These are phyloP conservation scores for Tineola bisselliella DNA, from an alignment of 2,888 invertebrate genomes.

Conservation along the genomic window DNA sequence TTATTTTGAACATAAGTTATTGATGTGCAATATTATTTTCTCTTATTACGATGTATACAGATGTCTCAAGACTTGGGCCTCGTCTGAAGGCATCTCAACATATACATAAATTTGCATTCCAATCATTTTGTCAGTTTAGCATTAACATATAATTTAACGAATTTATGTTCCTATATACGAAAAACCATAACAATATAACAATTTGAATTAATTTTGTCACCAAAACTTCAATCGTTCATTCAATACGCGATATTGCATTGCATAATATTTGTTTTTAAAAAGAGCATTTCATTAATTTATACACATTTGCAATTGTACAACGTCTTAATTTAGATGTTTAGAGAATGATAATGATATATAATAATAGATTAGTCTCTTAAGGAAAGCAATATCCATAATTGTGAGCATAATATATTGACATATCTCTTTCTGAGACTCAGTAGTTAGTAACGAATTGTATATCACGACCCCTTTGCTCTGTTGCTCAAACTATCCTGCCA, in stretches of 20 bases:
- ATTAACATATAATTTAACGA: not conserved
- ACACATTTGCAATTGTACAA: too few relatives aligned
- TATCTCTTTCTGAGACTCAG: not conserved
- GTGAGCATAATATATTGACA: not conserved
- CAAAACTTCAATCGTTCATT: too few relatives aligned
- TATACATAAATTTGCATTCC: not conserved
- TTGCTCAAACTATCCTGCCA: too few relatives aligned
- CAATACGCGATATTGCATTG: too few relatives aligned
- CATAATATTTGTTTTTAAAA: too few relatives aligned
- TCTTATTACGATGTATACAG: not conserved
- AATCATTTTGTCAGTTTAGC: not conserved
- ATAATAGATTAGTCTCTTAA: too few relatives aligned
- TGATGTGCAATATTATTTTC: constrained; percentile 1
- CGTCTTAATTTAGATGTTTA: too few relatives aligned
- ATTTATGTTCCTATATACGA: constrained; percentile 5
- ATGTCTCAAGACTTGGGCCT: not conserved
- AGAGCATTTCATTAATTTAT: too few relatives aligned
- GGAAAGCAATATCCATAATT: not conserved
- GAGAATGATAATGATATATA: too few relatives aligned
- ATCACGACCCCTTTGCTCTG: not conserved
- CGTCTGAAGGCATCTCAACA: not conserved
- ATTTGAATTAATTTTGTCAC: too few relatives aligned
- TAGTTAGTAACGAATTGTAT: not conserved
- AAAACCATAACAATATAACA: not conserved
- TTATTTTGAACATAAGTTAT: not conserved